phyloP scores from a whole-genome alignment of 1,140 invertebrate genomes.

The Caerostris darwini region DNA sequence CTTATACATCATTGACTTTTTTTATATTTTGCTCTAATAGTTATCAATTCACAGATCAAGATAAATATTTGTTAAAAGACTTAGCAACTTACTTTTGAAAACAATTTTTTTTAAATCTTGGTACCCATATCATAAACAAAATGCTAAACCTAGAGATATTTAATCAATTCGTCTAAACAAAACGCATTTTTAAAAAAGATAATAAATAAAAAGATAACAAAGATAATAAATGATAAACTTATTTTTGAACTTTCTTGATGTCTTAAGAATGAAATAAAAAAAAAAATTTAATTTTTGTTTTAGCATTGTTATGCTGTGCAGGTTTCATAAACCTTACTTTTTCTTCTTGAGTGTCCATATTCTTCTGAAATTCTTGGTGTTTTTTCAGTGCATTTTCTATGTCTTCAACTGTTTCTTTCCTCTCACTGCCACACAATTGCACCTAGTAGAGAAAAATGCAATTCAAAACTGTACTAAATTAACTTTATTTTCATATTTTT shows the following conservation, averaged over 20 bases:
- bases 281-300: background rate
- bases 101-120: too few species aligned
- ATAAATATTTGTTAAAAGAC: too few species aligned
- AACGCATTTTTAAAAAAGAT: background rate
- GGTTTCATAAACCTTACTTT: slow-evolving; percentile 83
- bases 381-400: slow-evolving; percentile 92
- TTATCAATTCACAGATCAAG: too few species aligned
- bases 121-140: too few species aligned
- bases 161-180: background rate
- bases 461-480: background rate
- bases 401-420: slow-evolving; percentile 88
- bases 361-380: slow-evolving; percentile 93
- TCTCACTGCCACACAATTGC: slow-evolving; percentile 82
- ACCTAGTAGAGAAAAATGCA: slow-evolving; percentile 71
- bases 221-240: too few species aligned
- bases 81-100: too few species aligned
- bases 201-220: too few species aligned
- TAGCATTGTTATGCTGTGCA: background rate
- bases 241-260: background rate
- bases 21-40: too few species aligned
- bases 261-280: background rate
- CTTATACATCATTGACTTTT: too few species aligned
- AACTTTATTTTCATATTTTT: background rate
- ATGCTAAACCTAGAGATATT: too few species aligned
- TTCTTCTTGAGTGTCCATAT: slow-evolving; percentile 91